phyloP scores from a whole-genome alignment of 2,888 invertebrate species.

The Rhyacophila evoluta region DNA sequence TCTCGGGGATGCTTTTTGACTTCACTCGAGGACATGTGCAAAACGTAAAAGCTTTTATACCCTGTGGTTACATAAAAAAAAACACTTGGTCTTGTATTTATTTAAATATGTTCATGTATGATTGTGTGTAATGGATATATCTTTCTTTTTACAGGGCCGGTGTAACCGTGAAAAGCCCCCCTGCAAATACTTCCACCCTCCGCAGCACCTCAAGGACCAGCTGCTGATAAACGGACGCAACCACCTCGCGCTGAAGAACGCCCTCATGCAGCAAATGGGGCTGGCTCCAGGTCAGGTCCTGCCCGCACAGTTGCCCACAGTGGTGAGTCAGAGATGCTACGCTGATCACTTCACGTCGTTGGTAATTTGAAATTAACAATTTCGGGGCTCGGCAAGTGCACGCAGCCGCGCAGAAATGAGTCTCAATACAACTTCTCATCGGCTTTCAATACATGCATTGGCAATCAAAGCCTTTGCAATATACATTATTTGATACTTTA shows the following conservation, averaged over 20 bases:
- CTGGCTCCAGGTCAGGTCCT: constrained; percentile 92
- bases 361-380: constrained; percentile 7
- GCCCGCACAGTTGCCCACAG: constrained; percentile 92
- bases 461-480: no score
- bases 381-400: constrained; percentile 12
- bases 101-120: no score
- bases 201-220: constrained; percentile 99
- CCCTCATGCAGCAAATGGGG: constrained; percentile 96
- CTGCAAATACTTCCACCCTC: constrained; percentile 99
- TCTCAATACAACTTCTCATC: no score
- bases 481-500: no score
- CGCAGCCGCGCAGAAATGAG: constrained; percentile 16
- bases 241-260: constrained; percentile 99
- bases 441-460: no score
- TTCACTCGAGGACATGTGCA: no score
- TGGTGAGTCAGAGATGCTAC: constrained; percentile 76
- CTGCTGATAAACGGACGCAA: constrained; percentile 99
- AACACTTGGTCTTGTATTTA: no score
- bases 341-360: constrained; percentile 26
- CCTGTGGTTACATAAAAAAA: no score
- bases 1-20: no score
- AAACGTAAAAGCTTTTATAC: no score
- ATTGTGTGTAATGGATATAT: no score
- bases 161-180: constrained; percentile 99
- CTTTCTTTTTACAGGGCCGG: constrained; percentile 88